Evolutionary conservation across 2,797 vertebrate genomes (phyloP).

Genomic region (Varecia variegata): DNA sequence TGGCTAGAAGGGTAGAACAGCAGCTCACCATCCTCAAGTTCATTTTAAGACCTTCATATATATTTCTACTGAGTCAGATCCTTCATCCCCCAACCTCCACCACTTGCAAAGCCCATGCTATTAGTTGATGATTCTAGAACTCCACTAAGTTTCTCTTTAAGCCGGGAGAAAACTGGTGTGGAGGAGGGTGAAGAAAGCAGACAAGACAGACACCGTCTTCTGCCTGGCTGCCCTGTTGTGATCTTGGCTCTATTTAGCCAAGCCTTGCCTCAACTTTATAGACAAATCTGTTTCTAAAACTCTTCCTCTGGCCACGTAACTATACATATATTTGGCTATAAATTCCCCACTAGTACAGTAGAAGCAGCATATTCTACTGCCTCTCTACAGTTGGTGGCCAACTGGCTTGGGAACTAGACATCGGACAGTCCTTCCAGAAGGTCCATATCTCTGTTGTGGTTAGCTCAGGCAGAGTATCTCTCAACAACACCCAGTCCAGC

Average conservation of each 20-base stretch:
- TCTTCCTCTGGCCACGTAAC: background rate
- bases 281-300: background rate
- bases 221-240: too few relatives aligned
- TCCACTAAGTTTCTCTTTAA: background rate
- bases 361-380: background rate
- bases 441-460: background rate
- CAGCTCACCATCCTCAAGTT: background rate
- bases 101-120: background rate
- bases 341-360: background rate
- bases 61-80: background rate
- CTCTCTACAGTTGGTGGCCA: background rate
- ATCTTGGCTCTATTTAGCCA: background rate
- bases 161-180: background rate
- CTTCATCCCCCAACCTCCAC: background rate
- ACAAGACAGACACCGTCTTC: background rate
- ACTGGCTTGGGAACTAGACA: background rate
- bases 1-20: background rate
- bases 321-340: background rate
- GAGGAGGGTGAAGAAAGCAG: background rate
- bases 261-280: background rate
- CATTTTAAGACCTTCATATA: background rate
- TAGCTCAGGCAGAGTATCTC: background rate
- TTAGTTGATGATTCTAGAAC: background rate
- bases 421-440: background rate
- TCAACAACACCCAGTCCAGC: background rate